A percentile compares a stretch with the other conserved stretches of the same genome.
These are phyloP conservation scores for Sternotherus odoratus DNA, from an alignment of 2,797 vertebrate genomes.

Conservation along the genomic window DNA sequence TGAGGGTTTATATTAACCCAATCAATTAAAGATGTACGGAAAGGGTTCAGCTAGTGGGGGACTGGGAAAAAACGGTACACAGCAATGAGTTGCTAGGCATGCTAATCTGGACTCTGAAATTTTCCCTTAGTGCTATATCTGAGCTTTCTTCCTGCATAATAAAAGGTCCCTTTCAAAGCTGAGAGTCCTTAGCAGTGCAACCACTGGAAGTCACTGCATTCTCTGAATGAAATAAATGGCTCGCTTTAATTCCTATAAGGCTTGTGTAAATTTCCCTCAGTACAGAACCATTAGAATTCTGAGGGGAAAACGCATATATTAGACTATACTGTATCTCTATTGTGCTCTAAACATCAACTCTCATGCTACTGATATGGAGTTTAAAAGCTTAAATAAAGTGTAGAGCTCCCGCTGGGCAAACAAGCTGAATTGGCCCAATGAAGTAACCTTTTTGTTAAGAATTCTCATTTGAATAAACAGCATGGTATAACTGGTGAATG, in stretches of 20 bases:
- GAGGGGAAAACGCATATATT: constrained; percentile 80
- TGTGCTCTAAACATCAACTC: constrained; percentile 75
- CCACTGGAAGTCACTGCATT: constrained; percentile 80
- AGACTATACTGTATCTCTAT: constrained; percentile 80
- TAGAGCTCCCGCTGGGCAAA: constrained; percentile 71
- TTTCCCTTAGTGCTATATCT: constrained; percentile 69
- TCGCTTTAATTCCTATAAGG: constrained; percentile 79
- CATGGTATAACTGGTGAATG: constrained; percentile 74
- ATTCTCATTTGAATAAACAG: constrained; percentile 81
- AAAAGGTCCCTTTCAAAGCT: constrained; percentile 83
- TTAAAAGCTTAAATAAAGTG: constrained; percentile 79
- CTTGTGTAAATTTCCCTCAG: constrained; percentile 77
- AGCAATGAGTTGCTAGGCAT: constrained; percentile 82
- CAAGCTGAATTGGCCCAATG: constrained; percentile 70
- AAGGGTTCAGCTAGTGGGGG: constrained; percentile 73
- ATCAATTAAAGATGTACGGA: constrained; percentile 79
- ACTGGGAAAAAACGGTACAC: constrained; percentile 73
- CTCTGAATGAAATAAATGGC: constrained; percentile 83
- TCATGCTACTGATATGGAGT: constrained; percentile 73
- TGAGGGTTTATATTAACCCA: constrained; percentile 83
- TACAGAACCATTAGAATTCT: constrained; percentile 77
- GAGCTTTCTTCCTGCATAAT: constrained; percentile 82
- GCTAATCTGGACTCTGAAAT: constrained; percentile 72
- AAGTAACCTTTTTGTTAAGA: constrained; percentile 79
- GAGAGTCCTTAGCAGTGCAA: constrained; percentile 61